Evolutionary conservation across 2,888 invertebrate species (phyloP), one percentile per base, ranked within the genome.

Genomic region (Anodontia alba): DNA sequence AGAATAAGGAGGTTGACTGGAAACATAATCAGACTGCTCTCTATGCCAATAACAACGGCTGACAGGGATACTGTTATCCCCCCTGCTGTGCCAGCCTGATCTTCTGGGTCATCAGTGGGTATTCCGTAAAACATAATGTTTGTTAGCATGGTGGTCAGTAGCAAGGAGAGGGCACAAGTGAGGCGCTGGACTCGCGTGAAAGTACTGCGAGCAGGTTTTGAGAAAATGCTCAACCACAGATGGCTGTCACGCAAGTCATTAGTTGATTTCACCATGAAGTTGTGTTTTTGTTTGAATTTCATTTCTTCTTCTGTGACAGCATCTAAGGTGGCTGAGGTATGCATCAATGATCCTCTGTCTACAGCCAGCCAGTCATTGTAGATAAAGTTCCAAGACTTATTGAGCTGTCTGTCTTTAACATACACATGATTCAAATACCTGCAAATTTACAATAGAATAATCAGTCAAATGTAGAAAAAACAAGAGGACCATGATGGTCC

Each of bases 181-280:
- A 94, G 79, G 1, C 94, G 83, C 81, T 94, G 93, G 29, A 88
- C 90, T 10, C 94, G 83, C 0, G 92, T 93, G 78, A 94, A 94
- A 1, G 82, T 73, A 57, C 90, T 92, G 15, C 81, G 75, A 17
- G 91, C 88, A 3, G 93, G 91, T 49, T 91, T 92, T 1, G 89
- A 88, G 42, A 94, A 88, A 43, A 94, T 90, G 77, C 94, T 93
- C 23, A 93, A 72, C 94, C 93, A 94, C 17, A 94, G 76, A 83
- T 94, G 93, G 8, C 91, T 86, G 66, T 93, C 90, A 10, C 92
- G 83, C 3, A 93, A 81, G 43, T 90, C 89, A n/a, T 85, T 82
- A 26, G 87, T 85, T 15, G 88, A 80, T 71, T 88, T 89, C 5
- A 84, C 76, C 15, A 81, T 23, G 62, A 91, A 89, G 54, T 90